Evolutionary conservation across 2,113 vertebrate species (phyloP).

Genomic region (Bujurquina vittata): DNA sequence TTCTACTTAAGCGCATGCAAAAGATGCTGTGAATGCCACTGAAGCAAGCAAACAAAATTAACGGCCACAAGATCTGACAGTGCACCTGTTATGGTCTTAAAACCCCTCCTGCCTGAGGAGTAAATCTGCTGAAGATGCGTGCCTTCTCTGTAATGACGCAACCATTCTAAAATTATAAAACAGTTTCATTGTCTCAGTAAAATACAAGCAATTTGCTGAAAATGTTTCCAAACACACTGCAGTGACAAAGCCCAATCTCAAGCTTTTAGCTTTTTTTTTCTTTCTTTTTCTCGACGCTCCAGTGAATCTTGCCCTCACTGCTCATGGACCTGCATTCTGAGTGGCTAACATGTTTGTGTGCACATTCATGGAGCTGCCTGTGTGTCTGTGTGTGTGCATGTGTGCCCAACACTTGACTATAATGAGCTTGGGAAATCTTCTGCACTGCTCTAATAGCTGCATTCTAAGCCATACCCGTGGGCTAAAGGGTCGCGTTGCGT

Average conservation of each 20-base stretch:
- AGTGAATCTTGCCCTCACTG: slow-evolving; percentile 16
- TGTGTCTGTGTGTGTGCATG: slow-evolving; percentile 25
- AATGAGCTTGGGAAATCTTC: slow-evolving; percentile 77
- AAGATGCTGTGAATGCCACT: slow-evolving; percentile 12
- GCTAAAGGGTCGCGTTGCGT: slow-evolving; percentile 55
- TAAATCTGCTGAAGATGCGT: slow-evolving; percentile 54
- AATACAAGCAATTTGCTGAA: slow-evolving; percentile 1
- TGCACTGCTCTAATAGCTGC: slow-evolving; percentile 69
- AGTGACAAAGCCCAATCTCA: neutral
- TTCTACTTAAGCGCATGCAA: slow-evolving; percentile 21
- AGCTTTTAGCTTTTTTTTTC: slow-evolving; percentile 3
- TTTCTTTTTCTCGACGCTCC: slow-evolving; percentile 6
- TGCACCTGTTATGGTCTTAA: slow-evolving; percentile 63
- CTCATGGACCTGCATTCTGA: slow-evolving; percentile 52
- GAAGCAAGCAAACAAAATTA: slow-evolving; percentile 64
- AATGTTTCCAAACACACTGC: neutral
- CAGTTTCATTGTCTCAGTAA: slow-evolving; percentile 5
- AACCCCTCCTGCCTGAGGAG: slow-evolving; percentile 52
- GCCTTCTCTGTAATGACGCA: slow-evolving; percentile 21
- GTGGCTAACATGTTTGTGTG: slow-evolving; percentile 30
- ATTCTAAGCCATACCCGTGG: slow-evolving; percentile 65
- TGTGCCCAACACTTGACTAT: slow-evolving; percentile 54
- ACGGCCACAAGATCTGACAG: slow-evolving; percentile 46
- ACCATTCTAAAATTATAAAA: slow-evolving; percentile 25
- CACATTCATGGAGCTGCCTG: neutral